Base-by-base conservation (phyloP, 2,888 invertebrate genomes). In the Patella ulyssiponensis region DNA sequence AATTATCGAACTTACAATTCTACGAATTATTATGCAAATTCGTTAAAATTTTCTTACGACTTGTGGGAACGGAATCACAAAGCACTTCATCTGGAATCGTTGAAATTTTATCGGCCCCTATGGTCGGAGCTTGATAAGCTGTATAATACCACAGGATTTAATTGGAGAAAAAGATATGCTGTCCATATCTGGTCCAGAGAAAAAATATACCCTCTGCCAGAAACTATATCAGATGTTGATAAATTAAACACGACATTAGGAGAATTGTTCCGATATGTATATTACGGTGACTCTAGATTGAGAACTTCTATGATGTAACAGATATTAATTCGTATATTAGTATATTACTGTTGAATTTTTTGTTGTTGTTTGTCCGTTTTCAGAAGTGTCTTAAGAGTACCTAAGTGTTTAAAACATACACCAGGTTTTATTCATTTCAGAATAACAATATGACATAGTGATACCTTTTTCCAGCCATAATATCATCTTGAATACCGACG, bases 121-220 rank as follows among this genome's bases (percentile, higher is more conserved):
- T 80, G 80, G 80, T 77, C 54, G 33, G 77, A 79, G 54, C 74
- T 75, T 20, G 56, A 69, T 23, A 27, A 69, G 52, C 70, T 79
- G 51, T 79, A 77, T 72, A 23, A 56, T n/a, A 15, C 33, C 20
- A 23, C 54, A 3, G 77, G 58, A n/a, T 79, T 51, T 69, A 69
- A 74, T 52, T 72, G 77, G 75, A 74, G 72, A 17, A 33, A 20
- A 12, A 71, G 72, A 51, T 79, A 79, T 54, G 79, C 77, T 9
- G 51, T 79, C 3, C 79, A 79, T 44, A 52, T 77, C 23, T 79
- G 79, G 79, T 23, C 20, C 23, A 11, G 23, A 64, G 23, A 15
- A 20, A 4, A 64, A 12, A 12, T 11, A 64, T 74, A 77, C 56
- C 58, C 74, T 15, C 70, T 79, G 44, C 79, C 79, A 15, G 51